Evolutionary conservation across 2,113 vertebrate species (phyloP).

Genomic region (Beaufortia kweichowensis): DNA sequence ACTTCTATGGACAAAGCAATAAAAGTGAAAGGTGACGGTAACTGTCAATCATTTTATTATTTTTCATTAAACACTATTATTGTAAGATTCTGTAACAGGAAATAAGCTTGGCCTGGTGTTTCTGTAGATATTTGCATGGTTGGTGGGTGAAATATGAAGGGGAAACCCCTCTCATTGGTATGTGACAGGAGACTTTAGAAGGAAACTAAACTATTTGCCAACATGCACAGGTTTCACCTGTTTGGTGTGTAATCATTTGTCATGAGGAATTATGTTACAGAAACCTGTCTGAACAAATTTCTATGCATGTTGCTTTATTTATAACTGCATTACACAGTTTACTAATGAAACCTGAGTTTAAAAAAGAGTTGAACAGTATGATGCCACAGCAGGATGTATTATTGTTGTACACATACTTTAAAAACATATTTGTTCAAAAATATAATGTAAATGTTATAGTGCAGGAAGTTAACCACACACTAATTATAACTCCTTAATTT

Average conservation of each 20-base stretch:
- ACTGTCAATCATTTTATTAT: too few relatives aligned
- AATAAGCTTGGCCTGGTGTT: neutral
- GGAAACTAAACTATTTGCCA: slow-evolving; percentile 28
- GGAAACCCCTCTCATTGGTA: slow-evolving; percentile 34
- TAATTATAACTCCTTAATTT: too few relatives aligned
- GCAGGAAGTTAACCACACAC: neutral
- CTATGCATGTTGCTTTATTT: neutral
- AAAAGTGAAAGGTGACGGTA: too few relatives aligned
- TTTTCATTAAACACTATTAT: neutral
- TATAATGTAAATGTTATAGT: neutral
- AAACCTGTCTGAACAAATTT: neutral
- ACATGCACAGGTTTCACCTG: slow-evolving; percentile 52
- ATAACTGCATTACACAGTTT: neutral
- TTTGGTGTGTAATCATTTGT: slow-evolving; percentile 19
- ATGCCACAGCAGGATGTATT: neutral
- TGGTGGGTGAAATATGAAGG: slow-evolving; percentile 24
- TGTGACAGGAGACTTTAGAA: neutral
- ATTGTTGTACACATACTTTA: neutral
- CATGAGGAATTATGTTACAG: neutral
- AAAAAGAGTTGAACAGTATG: neutral
- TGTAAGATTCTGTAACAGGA: slow-evolving; percentile 30
- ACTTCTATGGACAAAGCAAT: too few relatives aligned
- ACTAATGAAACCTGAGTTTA: neutral
- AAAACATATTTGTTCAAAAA: slow-evolving; percentile 14
- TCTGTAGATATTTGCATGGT: slow-evolving; percentile 25